Evolutionary conservation across 2,888 invertebrate species (phyloP), one percentile per base, ranked within the genome.

Genomic region (Trichopoda pennipes): DNA sequence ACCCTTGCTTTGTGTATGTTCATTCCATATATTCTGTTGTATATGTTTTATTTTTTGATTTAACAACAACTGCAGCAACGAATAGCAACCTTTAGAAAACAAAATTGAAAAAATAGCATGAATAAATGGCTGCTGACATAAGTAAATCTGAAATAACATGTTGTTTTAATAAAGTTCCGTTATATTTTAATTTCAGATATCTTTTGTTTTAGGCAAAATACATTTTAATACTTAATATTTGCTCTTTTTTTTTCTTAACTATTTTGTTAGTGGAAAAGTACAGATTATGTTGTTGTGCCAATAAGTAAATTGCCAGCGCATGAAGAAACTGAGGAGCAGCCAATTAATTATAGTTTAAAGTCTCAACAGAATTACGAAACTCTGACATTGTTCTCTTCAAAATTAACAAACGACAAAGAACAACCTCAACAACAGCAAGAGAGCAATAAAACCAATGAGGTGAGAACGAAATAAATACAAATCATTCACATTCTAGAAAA

Each of bases 311-410:
- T 72, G 23, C 14, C 53, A 42, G 9, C 53, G 16, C 47, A 66
- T 42, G 78, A 66, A 32, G 53, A 55, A 14, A 21, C 28, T 58
- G 74, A 4, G 8, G 28, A 74, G 8, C 70, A 60, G 21, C 81
- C 81, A 35, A 73, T 83, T 6, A 80, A 83, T 64, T 80, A 73
- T 17, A 77, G 76, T 53, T 56, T 80, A 44, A 80, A 74, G 47
- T n/a, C 64, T 56, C 56, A 16, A 44, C 61, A 64, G 32, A 80
- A 38, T 10, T 19, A 17, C 14, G 61, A 64, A 63, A 58, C 14
- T n/a, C 49, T 49, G 12, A 16, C 19, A 19, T 9, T 35, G 10
- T 21, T 38, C 12, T 38, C 49, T 49, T 55, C 63, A 2, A 17
- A 16, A 2, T 42, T 12, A 4, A 44, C 56, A 17, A 55, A 61